Conservation (phyloP, 2,888 invertebrate species). For the Nymphalis urticae region DNA sequence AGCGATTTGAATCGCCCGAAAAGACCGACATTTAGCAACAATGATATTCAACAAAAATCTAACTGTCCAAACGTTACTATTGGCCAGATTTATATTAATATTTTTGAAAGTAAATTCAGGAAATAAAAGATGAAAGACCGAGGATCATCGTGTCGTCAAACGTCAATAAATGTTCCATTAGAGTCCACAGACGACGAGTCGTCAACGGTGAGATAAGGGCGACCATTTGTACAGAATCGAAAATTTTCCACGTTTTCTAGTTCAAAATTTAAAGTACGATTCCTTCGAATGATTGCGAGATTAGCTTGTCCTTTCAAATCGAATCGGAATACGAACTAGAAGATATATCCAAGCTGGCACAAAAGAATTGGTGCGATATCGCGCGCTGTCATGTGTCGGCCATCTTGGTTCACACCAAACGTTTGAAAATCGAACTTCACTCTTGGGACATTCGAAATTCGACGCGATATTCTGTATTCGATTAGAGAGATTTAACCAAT, state of each 20-base stretch:
- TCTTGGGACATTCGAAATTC: slow-evolving; percentile 53
- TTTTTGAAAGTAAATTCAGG: too few species aligned
- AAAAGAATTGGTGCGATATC: slow-evolving; percentile 78
- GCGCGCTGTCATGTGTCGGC: slow-evolving; percentile 58
- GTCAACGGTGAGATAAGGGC: slow-evolving; percentile 42
- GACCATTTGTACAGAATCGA: slow-evolving; percentile 41
- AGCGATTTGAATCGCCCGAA: too few species aligned
- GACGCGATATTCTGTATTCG: slow-evolving; percentile 22
- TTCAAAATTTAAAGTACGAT: slow-evolving; percentile 48
- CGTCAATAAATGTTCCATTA: slow-evolving; percentile 40
- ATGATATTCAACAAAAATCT: too few species aligned
- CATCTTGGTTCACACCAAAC: slow-evolving; percentile 71
- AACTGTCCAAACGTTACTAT: too few species aligned
- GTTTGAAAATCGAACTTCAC: slow-evolving; percentile 71
- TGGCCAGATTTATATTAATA: too few species aligned
- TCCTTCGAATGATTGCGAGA: slow-evolving; percentile 57
- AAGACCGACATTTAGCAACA: too few species aligned
- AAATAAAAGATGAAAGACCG: slow-evolving; percentile 13
- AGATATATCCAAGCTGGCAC: slow-evolving; percentile 69
- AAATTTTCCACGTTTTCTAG: slow-evolving; percentile 37
- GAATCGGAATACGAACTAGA: slow-evolving; percentile 58
- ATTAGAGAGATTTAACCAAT: slow-evolving; percentile 20
- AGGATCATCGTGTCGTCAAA: slow-evolving; percentile 22
- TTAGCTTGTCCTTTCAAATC: slow-evolving; percentile 52
- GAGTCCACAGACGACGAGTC: slow-evolving; percentile 39